A percentile compares a stretch with the other conserved stretches of the same genome.
phyloP scores from a whole-genome alignment of 92 coral and sea anemone genomes.

The Micromussa lordhowensis region DNA sequence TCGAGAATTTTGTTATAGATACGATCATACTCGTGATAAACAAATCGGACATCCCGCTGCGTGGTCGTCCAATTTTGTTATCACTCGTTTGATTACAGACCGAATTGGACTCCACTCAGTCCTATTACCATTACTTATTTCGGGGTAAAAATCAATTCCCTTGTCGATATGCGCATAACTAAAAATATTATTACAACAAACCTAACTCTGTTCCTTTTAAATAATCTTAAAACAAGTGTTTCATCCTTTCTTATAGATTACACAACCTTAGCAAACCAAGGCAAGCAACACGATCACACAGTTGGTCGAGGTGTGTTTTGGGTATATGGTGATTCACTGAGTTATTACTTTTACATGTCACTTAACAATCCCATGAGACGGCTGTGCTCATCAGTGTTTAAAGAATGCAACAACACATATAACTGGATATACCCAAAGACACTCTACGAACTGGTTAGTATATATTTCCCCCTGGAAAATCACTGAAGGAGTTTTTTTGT shows the following conservation, averaged over 20 bases:
- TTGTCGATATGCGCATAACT: too few species aligned
- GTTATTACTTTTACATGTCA: slow-evolving; percentile 81
- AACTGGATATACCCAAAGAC: slow-evolving; percentile 97
- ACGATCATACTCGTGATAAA: too few species aligned
- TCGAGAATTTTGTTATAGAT: too few species aligned
- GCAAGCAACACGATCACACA: slow-evolving; percentile 54
- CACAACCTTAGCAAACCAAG: not conserved
- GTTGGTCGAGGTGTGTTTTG: slow-evolving; percentile 77
- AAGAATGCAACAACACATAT: slow-evolving; percentile 73
- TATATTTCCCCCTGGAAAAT: not conserved
- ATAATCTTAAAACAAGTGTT: not conserved
- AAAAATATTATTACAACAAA: too few species aligned
- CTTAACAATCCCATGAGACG: slow-evolving; percentile 44
- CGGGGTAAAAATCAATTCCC: too few species aligned
- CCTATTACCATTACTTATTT: too few species aligned
- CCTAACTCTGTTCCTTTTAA: not conserved
- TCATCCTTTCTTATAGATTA: slow-evolving; percentile 1
- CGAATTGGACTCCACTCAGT: too few species aligned
- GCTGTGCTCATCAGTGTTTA: slow-evolving; percentile 68
- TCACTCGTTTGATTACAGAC: too few species aligned
- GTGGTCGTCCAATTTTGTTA: too few species aligned
- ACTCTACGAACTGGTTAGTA: slow-evolving; percentile 79
- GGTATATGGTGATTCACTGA: slow-evolving; percentile 90
- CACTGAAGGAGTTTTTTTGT: not conserved
- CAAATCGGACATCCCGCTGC: too few species aligned